These are phyloP conservation scores for Bicyclus anynana DNA, from an alignment of 1,140 invertebrate species.

Conservation along the genomic window DNA sequence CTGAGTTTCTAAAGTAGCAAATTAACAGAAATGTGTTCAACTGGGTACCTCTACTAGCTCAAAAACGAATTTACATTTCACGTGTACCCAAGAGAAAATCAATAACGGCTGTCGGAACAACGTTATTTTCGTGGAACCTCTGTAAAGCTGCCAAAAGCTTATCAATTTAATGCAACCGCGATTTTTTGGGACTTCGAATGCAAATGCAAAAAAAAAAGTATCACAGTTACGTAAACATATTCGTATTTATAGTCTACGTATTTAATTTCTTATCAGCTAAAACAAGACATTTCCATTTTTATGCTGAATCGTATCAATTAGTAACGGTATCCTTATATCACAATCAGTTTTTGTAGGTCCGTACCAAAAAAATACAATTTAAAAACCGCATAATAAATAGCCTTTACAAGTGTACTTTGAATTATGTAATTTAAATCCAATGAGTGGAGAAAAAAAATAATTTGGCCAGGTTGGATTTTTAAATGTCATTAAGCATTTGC, in stretches of 20 bases:
- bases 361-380: too few relatives aligned
- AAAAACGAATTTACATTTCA: neutral
- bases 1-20: neutral
- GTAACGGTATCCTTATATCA: too few relatives aligned
- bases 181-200: conserved; percentile 10
- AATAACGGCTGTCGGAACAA: conserved; percentile 6
- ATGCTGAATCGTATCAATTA: too few relatives aligned
- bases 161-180: conserved; percentile 17
- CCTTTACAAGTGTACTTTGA: too few relatives aligned
- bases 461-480: too few relatives aligned
- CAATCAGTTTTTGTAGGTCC: too few relatives aligned
- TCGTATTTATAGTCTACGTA: neutral
- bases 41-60: neutral
- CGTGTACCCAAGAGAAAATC: neutral
- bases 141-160: conserved; percentile 12
- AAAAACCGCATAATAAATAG: too few relatives aligned
- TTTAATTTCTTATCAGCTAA: neutral
- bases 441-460: too few relatives aligned
- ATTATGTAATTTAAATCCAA: too few relatives aligned
- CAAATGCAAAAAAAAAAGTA: neutral
- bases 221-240: neutral
- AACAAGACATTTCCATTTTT: neutral
- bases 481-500: too few relatives aligned
- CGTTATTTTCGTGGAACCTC: neutral
- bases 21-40: neutral